phyloP scores from a whole-genome alignment of 2,797 vertebrate genomes.

The Picus viridis region DNA sequence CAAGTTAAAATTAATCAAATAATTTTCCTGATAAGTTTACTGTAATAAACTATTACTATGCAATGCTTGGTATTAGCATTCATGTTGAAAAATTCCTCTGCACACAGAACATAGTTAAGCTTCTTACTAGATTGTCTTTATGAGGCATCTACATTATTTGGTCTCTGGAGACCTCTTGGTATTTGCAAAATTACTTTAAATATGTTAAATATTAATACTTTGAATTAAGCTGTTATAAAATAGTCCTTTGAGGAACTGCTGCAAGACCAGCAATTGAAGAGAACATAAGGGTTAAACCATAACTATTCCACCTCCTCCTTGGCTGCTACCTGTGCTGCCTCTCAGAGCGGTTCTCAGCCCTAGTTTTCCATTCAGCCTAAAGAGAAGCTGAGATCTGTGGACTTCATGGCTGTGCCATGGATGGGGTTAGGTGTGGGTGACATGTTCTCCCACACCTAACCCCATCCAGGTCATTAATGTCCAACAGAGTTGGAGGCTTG shows the following conservation, averaged over 20 bases:
- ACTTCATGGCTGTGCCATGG: fast-evolving
- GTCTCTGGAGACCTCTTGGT: conserved; percentile 31
- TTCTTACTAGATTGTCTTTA: conserved; percentile 58
- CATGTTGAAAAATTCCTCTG: conserved; percentile 34
- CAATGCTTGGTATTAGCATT: neutral
- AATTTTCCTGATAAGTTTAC: neutral
- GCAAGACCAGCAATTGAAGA: neutral
- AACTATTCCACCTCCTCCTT: neutral
- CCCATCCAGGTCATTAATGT: neutral
- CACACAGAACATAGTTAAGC: neutral
- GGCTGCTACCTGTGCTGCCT: neutral
- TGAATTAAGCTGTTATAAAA: conserved; percentile 10
- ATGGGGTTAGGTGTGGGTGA: neutral
- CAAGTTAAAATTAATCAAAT: conserved; percentile 33
- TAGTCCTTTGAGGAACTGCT: neutral
- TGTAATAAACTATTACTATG: neutral
- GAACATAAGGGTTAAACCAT: neutral
- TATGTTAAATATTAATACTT: conserved; percentile 13
- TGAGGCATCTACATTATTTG: neutral
- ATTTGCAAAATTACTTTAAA: conserved; percentile 51
- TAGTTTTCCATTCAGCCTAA: neutral
- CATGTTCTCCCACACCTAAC: neutral
- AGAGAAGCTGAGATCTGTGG: neutral
- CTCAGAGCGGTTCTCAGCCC: neutral
- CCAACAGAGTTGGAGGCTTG: neutral